Base-by-base conservation (phyloP, 2,797 vertebrate genomes). In the Spatula versicolor region DNA sequence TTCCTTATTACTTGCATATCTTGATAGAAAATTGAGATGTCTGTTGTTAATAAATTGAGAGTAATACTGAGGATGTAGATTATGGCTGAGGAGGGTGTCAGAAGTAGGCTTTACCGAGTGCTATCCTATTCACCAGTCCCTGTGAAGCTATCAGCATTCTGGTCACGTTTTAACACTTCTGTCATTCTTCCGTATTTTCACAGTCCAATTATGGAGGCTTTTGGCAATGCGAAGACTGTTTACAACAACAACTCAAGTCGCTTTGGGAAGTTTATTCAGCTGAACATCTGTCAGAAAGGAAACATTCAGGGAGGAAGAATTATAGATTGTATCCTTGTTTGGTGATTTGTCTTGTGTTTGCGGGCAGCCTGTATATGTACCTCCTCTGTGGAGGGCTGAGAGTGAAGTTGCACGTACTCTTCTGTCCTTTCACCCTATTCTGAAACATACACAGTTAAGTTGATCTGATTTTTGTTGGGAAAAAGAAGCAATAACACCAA, bases 231-330 rank as follows among this genome's bases (percentile, higher is more conserved):
- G 0, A 99, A 99, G 97, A 99, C 99, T 0, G 98, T 99, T 95
- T 99, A 99, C 98, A 99, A 99, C 98, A 99, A 99, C 98, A 99
- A 99, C 98, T 99, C 99, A 19, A 99, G 99, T 94, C 99, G 99
- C 88, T 99, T 99, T 19, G 99, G 99, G 96, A 99, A 99, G 98
- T 99, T 99, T 33, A 98, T 99, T 92, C 99, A 99, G 97, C 98
- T 99, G 95, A 98, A 99, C 93, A 99, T 99, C 96, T 98, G 98
- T 96, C 98, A 99, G 96, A 98, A 98, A 90, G 99, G 99, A 66
- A 99, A 99, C 97, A 99, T 99, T 98, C 99, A 99, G 98, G 99
- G 99, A 72, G 99, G 99, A 92, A 97, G 98, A 43, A 99, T 99
- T 68, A 97, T 99, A 69, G 99, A 99, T 98, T 99, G 99, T 99